These are phyloP conservation scores for Haliaeetus leucogaster DNA, from an alignment of 2,113 vertebrate genomes.

Conservation along the genomic window DNA sequence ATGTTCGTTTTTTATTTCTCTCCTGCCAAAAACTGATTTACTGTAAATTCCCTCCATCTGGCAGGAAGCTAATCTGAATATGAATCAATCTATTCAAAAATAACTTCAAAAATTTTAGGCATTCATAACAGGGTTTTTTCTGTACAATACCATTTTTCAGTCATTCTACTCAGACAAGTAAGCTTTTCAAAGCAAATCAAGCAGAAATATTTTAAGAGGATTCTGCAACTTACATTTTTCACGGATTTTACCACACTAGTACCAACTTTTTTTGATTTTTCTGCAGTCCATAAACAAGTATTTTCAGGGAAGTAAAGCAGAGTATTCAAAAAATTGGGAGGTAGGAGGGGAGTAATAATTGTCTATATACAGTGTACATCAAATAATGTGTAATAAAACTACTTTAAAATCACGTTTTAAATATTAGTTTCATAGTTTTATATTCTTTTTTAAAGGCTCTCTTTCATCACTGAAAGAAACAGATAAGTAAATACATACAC, in stretches of 20 bases:
- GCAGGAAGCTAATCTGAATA: slow-evolving; percentile 80
- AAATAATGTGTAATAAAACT: neutral
- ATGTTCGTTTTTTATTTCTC: slow-evolving; percentile 64
- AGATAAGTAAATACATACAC: neutral
- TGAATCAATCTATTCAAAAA: slow-evolving; percentile 78
- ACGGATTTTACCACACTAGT: neutral
- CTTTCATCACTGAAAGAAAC: neutral
- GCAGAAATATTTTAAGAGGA: slow-evolving; percentile 12
- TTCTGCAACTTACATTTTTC: neutral
- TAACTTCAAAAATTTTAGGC: slow-evolving; percentile 72
- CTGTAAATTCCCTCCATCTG: slow-evolving; percentile 78
- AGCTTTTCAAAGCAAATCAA: slow-evolving; percentile 41
- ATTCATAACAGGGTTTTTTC: slow-evolving; percentile 55
- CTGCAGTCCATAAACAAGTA: neutral
- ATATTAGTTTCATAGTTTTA: neutral
- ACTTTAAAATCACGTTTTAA: neutral
- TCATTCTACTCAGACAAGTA: slow-evolving; percentile 24
- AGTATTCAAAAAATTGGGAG: neutral
- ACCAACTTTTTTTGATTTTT: neutral
- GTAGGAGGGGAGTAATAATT: neutral
- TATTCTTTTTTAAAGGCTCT: neutral
- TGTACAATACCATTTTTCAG: slow-evolving; percentile 61
- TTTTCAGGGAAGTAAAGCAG: neutral
- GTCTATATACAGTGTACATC: neutral
- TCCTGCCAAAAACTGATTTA: slow-evolving; percentile 74